Percentiles rank a stretch among this genome's conserved stretches.
Evolutionary conservation across 1,140 invertebrate species (phyloP).

Genomic region (Hetaerina americana): DNA sequence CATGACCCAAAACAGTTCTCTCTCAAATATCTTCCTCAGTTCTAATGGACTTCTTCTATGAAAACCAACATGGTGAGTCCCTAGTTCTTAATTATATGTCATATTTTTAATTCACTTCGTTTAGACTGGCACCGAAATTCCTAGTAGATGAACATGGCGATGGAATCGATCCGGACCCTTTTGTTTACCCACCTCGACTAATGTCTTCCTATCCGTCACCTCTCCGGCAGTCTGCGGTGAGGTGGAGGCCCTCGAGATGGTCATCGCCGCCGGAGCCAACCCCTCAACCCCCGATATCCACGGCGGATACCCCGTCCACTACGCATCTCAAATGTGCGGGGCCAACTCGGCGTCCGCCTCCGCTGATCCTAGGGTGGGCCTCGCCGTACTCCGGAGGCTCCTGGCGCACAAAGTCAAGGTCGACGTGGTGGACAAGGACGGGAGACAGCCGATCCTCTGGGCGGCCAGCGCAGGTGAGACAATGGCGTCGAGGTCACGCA

Average conservation of each 20-base stretch:
- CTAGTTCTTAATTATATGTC: too few relatives aligned
- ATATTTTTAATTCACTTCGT: too few relatives aligned
- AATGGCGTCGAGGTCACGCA: too few relatives aligned
- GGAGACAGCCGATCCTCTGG: slow-evolving; percentile 87
- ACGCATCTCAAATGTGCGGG: slow-evolving; percentile 92
- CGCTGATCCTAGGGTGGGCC: slow-evolving; percentile 39
- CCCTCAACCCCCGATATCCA: slow-evolving; percentile 81
- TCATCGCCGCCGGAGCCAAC: slow-evolving; percentile 69
- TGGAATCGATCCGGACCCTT: too few relatives aligned
- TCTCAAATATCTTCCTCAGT: too few relatives aligned
- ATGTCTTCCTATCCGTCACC: too few relatives aligned
- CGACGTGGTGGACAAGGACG: slow-evolving; percentile 78
- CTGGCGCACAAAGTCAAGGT: slow-evolving; percentile 66
- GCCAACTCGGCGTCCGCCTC: slow-evolving; percentile 52
- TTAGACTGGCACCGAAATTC: too few relatives aligned
- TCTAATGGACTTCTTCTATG: too few relatives aligned
- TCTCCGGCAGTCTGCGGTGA: slow-evolving; percentile 73
- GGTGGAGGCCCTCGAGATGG: slow-evolving; percentile 68
- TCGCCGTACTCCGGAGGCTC: slow-evolving; percentile 73
- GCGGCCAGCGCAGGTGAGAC: slow-evolving; percentile 77
- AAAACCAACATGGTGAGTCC: too few relatives aligned
- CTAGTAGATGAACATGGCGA: too few relatives aligned
- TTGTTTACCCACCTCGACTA: too few relatives aligned
- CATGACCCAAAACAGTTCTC: too few relatives aligned
- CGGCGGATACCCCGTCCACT: slow-evolving; percentile 89